Percentiles rank a stretch among this genome's conserved stretches.
Evolutionary conservation across 2,888 invertebrate genomes (phyloP).

Genomic region (Isoperla grammatica): DNA sequence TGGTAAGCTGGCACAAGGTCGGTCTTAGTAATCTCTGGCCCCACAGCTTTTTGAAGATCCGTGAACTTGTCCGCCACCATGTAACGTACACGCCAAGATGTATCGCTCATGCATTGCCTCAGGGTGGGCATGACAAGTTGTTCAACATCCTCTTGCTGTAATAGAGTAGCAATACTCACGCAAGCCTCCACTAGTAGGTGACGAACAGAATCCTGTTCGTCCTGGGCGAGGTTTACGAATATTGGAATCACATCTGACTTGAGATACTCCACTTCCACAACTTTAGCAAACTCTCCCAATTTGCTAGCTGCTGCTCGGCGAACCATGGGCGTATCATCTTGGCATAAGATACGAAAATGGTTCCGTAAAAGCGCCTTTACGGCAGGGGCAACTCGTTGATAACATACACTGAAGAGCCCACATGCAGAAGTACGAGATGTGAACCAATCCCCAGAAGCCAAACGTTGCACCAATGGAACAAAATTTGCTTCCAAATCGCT

Average conservation of each 20-base stretch:
- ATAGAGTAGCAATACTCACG: slow-evolving; percentile 84
- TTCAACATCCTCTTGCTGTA: slow-evolving; percentile 78
- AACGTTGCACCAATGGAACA: slow-evolving; percentile 87
- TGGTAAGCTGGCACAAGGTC: slow-evolving; percentile 92
- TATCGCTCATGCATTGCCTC: slow-evolving; percentile 78
- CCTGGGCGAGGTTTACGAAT: slow-evolving; percentile 92
- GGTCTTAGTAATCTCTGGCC: slow-evolving; percentile 89
- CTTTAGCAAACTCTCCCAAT: slow-evolving; percentile 95
- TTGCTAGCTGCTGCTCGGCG: slow-evolving; percentile 96
- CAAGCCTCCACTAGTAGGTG: slow-evolving; percentile 95
- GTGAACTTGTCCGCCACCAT: slow-evolving; percentile 86
- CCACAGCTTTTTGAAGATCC: slow-evolving; percentile 90
- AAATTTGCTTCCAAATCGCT: slow-evolving; percentile 92
- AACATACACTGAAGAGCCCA: slow-evolving; percentile 83
- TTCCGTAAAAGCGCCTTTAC: slow-evolving; percentile 73
- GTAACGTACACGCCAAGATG: slow-evolving; percentile 80
- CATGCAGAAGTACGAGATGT: slow-evolving; percentile 91
- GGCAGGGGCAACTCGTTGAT: slow-evolving; percentile 61
- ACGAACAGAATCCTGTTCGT: slow-evolving; percentile 96
- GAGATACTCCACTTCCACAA: slow-evolving; percentile 90
- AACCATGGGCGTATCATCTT: slow-evolving; percentile 99
- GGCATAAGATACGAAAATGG: slow-evolving; percentile 90
- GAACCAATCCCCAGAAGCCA: slow-evolving; percentile 94
- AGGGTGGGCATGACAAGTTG: slow-evolving; percentile 94
- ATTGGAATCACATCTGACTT: slow-evolving; percentile 96